Evolutionary conservation across 2,113 vertebrate species (phyloP).

Genomic region (Phalacrocorax pelagicus): DNA sequence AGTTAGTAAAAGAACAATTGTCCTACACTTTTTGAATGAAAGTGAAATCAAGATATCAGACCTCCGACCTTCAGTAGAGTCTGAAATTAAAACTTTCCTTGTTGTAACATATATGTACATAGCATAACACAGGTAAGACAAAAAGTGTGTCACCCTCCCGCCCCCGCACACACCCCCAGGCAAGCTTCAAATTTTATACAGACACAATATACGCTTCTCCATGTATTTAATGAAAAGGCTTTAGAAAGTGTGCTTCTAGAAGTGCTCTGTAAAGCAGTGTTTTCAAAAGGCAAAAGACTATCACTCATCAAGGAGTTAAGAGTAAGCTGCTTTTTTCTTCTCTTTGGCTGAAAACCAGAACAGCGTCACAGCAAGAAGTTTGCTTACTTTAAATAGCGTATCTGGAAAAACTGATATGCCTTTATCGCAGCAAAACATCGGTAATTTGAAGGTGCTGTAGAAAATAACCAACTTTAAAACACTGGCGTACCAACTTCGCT

Average conservation of each 20-base stretch:
- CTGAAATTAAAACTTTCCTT: not conserved
- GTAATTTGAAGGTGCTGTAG: not conserved
- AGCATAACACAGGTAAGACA: not conserved
- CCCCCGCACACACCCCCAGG: not conserved
- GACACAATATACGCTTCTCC: not conserved
- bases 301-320: not conserved
- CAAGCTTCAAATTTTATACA: not conserved
- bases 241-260: not conserved
- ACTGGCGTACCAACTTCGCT: fast-evolving
- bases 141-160: too few relatives aligned
- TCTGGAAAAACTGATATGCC: conserved; percentile 20
- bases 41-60: not conserved
- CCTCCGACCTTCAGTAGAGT: not conserved
- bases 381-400: not conserved
- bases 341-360: conserved; percentile 5
- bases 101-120: not conserved
- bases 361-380: not conserved
- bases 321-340: not conserved
- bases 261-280: not conserved
- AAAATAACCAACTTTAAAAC: not conserved
- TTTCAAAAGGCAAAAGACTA: not conserved
- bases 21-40: not conserved
- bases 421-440: conserved; percentile 37
- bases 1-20: not conserved
- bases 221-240: not conserved